Evolutionary conservation across 2,113 vertebrate genomes (phyloP).

Genomic region (Butorides virescens): DNA sequence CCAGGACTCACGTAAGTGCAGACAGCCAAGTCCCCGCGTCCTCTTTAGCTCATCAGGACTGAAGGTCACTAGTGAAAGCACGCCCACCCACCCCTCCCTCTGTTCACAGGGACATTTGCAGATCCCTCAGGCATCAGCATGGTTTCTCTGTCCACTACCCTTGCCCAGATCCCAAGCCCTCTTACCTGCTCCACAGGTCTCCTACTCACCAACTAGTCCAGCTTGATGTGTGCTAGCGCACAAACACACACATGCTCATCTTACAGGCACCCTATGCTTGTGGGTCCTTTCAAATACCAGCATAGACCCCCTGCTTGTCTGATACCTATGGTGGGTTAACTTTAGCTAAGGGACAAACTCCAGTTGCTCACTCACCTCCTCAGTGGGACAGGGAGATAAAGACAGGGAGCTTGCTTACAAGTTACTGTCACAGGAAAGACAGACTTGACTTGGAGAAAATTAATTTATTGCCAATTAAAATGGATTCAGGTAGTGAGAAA

Average conservation of each 20-base stretch:
- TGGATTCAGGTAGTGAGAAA: neutral
- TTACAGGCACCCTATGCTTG: neutral
- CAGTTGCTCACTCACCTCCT: neutral
- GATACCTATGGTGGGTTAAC: neutral
- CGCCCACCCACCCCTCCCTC: too few relatives aligned
- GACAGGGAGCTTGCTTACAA: neutral
- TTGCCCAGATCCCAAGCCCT: neutral
- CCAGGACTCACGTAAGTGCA: neutral
- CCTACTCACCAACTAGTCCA: neutral
- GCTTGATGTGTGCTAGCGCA: neutral
- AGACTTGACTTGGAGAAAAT: neutral
- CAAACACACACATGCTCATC: neutral
- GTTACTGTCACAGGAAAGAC: neutral
- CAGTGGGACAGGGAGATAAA: neutral
- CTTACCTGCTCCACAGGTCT: neutral
- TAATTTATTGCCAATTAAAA: neutral
- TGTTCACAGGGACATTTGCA: neutral
- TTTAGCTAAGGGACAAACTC: neutral
- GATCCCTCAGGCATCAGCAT: neutral
- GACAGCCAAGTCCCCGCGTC: neutral
- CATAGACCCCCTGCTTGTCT: neutral
- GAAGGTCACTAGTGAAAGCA: neutral
- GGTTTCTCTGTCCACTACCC: neutral
- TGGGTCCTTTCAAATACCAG: neutral
- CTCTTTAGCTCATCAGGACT: neutral